phyloP scores from a whole-genome alignment of 2,888 invertebrate genomes.

The Allophyes oxyacanthae region DNA sequence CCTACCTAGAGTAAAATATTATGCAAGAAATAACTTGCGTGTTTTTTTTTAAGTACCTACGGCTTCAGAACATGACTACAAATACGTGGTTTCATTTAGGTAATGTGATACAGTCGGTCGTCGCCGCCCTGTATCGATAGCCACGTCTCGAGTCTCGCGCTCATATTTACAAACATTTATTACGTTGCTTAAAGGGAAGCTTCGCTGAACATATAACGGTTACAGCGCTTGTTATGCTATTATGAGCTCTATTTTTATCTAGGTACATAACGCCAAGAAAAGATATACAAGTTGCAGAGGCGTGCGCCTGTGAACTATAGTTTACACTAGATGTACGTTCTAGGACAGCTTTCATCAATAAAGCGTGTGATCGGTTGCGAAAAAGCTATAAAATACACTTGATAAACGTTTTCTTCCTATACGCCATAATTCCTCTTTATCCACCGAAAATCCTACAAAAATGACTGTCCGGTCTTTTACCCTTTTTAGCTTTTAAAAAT shows the following conservation, averaged over 20 bases:
- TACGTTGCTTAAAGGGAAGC: constrained; percentile 50
- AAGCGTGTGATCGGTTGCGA: not conserved
- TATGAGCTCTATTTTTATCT: constrained; percentile 46
- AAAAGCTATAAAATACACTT: not conserved
- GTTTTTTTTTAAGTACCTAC: no score
- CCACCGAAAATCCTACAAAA: constrained; percentile 16
- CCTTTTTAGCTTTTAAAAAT: constrained; percentile 12
- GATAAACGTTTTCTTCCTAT: constrained; percentile 3
- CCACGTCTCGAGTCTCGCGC: constrained; percentile 21
- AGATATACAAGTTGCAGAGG: constrained; percentile 30
- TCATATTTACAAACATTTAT: constrained; percentile 57
- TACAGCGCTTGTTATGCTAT: constrained; percentile 47
- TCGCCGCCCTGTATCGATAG: no score
- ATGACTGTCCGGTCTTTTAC: constrained; percentile 22
- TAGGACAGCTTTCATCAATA: constrained; percentile 13
- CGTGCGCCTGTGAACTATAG: constrained; percentile 26
- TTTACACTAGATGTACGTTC: constrained; percentile 31
- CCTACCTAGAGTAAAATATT: no score
- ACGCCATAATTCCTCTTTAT: constrained; percentile 4
- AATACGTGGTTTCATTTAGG: no score
- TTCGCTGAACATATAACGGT: constrained; percentile 44
- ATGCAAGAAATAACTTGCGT: no score
- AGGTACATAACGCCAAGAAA: constrained; percentile 29
- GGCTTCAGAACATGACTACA: no score
- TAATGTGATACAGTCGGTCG: no score